Base-by-base conservation (phyloP, 1,140 invertebrate genomes). In the Tetraneura akinire region DNA sequence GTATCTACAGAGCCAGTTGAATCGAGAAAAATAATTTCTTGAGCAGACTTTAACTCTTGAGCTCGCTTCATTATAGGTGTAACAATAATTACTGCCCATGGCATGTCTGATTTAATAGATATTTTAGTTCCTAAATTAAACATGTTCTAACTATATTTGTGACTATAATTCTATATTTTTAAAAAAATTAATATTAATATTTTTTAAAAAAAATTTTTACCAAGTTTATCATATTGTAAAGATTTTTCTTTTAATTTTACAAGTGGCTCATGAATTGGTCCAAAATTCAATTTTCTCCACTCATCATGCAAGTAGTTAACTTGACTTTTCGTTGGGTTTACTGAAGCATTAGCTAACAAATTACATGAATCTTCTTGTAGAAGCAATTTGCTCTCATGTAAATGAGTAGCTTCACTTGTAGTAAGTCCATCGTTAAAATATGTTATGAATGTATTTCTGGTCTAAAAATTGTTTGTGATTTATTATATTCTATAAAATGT, bases 131-230 rank as follows among this genome's bases (percentile, higher is more conserved):
- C 13, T 45, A 49, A 70, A 70, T 21, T 49, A 49, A 11, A 45
- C 1, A 45, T 70, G 11, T 70, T 49, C 42, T 70, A 45, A 70
- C 42, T 66, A 66, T n/a, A n/a, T n/a, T n/a, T n/a, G n/a, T 66
- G 16, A 42, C 62, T 45, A 66, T 42, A 26, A 37, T 64, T 64
- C n/a, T 37, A 18, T 64, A 64, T 64, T 64, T 64, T 64, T 1
- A 57, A 21, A 21, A 18, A 10, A 29, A 11, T 64, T 64, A 32
- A n/a, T n/a, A n/a, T n/a, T n/a, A n/a, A n/a, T n/a, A n/a, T n/a
- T n/a, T n/a, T n/a, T n/a, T n/a, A n/a, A n/a, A n/a, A n/a, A n/a
- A 64, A 64, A 64, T 32, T 32, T 64, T 64, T 68, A 68, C 64
- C 64, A 42, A 68, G 64, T 37, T 68, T n/a, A 42, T 9, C 37